phyloP scores from a whole-genome alignment of 2,113 vertebrate genomes.

The Alligator sinensis region DNA sequence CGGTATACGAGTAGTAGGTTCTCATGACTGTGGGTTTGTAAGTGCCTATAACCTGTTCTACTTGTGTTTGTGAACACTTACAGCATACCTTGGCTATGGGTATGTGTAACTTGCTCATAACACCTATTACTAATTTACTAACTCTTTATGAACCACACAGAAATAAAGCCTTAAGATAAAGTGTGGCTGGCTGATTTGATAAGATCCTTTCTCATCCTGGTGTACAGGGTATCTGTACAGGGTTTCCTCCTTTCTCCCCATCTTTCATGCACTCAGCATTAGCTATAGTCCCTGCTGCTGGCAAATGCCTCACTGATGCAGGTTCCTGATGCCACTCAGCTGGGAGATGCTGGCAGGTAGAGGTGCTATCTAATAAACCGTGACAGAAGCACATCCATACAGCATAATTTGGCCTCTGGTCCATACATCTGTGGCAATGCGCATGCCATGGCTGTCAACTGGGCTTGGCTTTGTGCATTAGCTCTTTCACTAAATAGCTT shows the following conservation, averaged over 20 bases:
- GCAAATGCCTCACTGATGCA: not conserved
- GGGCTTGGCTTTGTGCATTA: not conserved
- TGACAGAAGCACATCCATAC: not conserved
- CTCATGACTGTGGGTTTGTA: no score
- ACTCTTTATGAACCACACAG: no score
- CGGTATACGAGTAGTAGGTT: no score
- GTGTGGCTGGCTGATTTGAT: not conserved
- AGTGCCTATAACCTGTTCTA: no score
- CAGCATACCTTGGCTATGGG: no score
- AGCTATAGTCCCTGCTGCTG: not conserved
- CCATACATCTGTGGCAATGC: not conserved
- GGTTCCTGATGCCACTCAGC: not conserved
- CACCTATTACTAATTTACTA: no score
- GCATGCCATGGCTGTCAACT: not conserved
- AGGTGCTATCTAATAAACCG: not conserved
- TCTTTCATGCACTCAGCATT: not conserved
- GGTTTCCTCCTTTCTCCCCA: not conserved
- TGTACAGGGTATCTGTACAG: not conserved
- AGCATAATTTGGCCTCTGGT: not conserved
- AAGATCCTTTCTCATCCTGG: not conserved
- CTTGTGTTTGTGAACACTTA: no score
- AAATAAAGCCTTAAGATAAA: no score
- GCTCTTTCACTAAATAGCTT: not conserved
- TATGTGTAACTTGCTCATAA: no score
- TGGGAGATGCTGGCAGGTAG: not conserved